Evolutionary conservation across 2,113 vertebrate genomes (phyloP), one percentile per base, ranked within the genome.

Genomic region (Osmerus mordax): DNA sequence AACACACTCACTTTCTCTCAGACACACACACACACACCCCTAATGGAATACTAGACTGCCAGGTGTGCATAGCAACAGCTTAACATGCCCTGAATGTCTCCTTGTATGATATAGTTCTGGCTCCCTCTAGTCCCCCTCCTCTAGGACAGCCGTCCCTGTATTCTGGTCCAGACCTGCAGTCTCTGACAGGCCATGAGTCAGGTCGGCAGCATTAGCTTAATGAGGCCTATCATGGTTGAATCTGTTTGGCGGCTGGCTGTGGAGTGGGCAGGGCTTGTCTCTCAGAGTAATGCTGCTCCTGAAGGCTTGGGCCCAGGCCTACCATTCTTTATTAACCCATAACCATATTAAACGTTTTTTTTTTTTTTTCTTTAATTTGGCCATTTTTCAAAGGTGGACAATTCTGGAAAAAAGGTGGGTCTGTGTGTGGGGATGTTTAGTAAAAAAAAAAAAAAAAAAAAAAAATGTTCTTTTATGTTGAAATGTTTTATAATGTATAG

Each of bases 321-420:
- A 4, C 14, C 36, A 15, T 25, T 25, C 16, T 65, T 19, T 13
- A 54, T 16, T 8, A 6, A 18, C 56, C 36, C 71, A 11, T 3
- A 65, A 55, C 59, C 6, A 19, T 70, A 36, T 78, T 82, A 58
- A 81, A 80, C 73, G 41, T 25, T 23, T 41, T 67, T 53, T 23
- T 47, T 23, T 47, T 36, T 36, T 0, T 36, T 72, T 70, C n/a
- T 58, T 75, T 32, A 67, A 69, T 52, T 9, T 74, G 21, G 62
- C 67, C 28, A 8, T 55, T 71, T 69, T 70, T 63, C 19, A 67
- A 80, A 88, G 82, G 67, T 78, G 75, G 77, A 71, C 32, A 60
- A 62, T 15, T 14, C 58, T 51, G 65, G 60, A 23, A 72, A 70
- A 62, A 78, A 85, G 85, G 84, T 91, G 80, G 77, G 86, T 86